Conservation (phyloP, 1,140 invertebrate genomes). For the Drosophila nannoptera region DNA sequence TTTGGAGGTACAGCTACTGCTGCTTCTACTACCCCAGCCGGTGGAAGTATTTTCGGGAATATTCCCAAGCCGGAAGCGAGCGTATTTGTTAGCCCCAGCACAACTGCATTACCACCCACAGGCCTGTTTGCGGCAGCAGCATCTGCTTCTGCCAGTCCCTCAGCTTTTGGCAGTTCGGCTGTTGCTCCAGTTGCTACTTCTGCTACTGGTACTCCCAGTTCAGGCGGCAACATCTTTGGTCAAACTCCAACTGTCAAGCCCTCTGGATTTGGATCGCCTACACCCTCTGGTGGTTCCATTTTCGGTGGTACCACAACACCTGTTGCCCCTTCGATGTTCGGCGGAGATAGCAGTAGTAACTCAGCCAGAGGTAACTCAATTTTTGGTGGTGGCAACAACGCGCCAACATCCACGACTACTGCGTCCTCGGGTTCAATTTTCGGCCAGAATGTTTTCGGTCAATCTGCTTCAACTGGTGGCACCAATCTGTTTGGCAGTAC, state of each 20-base stretch:
- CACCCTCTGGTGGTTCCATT: conserved; percentile 54
- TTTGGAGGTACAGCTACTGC: conserved; percentile 26
- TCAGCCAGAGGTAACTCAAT: conserved; percentile 48
- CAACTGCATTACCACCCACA: conserved; percentile 34
- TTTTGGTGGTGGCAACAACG: conserved; percentile 47
- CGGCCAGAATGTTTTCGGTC: conserved; percentile 60
- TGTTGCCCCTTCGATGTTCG: conserved; percentile 39
- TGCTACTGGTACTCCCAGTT: conserved; percentile 15
- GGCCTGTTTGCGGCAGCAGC: conserved; percentile 64
- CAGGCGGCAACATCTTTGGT: conserved; percentile 56
- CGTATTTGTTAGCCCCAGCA: conserved; percentile 51
- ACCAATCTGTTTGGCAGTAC: conserved; percentile 56
- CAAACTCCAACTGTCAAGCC: conserved; percentile 43
- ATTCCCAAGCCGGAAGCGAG: conserved; percentile 68
- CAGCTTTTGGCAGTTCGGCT: conserved; percentile 49
- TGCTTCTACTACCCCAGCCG: conserved; percentile 15
- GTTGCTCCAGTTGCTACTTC: conserved; percentile 6
- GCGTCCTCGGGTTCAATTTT: conserved; percentile 54
- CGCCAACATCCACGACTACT: conserved; percentile 42
- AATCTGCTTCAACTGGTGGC: conserved; percentile 33
- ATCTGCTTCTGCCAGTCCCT: conserved; percentile 29
- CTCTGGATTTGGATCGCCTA: conserved; percentile 37
- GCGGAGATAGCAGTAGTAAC: conserved; percentile 24
- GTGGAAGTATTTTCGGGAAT: conserved; percentile 57
- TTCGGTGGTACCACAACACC: conserved; percentile 55